Conservation (phyloP, 1,140 invertebrate species). For the Ceratosolen fusciceps region DNA sequence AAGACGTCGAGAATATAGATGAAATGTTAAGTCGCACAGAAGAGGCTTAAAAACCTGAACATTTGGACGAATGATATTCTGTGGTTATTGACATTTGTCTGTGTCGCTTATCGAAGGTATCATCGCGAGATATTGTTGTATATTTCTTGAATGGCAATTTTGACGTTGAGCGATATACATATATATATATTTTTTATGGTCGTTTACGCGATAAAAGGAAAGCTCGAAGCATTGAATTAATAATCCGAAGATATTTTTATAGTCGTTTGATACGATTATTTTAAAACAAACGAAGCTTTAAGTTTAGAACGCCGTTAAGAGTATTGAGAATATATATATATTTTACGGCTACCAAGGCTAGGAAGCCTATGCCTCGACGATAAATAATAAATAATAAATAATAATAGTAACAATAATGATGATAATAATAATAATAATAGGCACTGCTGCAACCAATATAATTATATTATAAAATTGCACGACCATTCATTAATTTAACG, state of each 20-base stretch:
- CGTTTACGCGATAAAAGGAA: not conserved
- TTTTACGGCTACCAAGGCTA: too few species aligned
- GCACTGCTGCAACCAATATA: not conserved
- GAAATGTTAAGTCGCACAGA: not conserved
- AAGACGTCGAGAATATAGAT: too few species aligned
- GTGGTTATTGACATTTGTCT: not conserved
- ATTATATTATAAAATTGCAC: not conserved
- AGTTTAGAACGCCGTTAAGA: not conserved
- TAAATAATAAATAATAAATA: too few species aligned
- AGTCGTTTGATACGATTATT: not conserved
- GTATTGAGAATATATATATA: too few species aligned
- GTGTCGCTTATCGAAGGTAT: not conserved
- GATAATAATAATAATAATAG: too few species aligned
- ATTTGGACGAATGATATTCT: not conserved
- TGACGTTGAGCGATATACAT: not conserved
- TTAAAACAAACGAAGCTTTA: not conserved
- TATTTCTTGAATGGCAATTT: not conserved
- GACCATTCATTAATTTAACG: not conserved
- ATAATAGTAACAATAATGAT: too few species aligned
- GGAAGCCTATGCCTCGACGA: too few species aligned
- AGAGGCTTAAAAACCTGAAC: not conserved
- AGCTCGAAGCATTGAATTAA: not conserved
- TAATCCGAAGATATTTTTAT: not conserved
- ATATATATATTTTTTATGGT: conserved; percentile 4
- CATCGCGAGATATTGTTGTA: not conserved